These are phyloP conservation scores for Mormoops blainvillei DNA, from an alignment of 2,113 vertebrate genomes.

Conservation along the genomic window DNA sequence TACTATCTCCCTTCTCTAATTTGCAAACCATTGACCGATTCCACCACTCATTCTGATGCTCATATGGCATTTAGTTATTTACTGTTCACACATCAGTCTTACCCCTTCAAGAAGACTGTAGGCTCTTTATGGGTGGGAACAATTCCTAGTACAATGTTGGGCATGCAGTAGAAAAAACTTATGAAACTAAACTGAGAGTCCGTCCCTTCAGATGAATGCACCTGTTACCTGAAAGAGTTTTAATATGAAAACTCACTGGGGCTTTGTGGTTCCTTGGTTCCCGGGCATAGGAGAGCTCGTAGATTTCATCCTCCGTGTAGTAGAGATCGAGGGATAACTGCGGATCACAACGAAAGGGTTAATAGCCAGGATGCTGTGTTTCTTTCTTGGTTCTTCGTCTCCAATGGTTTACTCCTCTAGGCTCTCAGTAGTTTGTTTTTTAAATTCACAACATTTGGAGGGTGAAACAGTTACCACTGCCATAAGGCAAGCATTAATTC, in stretches of 20 bases:
- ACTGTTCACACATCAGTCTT: neutral
- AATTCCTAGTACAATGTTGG: neutral
- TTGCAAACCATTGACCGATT: neutral
- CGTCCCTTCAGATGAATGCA: neutral
- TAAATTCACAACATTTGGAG: neutral
- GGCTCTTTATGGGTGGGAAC: neutral
- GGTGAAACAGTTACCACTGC: neutral
- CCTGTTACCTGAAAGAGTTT: neutral
- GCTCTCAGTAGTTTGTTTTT: neutral
- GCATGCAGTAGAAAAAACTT: neutral
- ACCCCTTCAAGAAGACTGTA: neutral
- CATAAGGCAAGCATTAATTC: neutral
- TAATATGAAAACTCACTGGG: slow-evolving; percentile 82
- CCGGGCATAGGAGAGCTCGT: slow-evolving; percentile 93
- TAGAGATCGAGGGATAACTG: slow-evolving; percentile 96
- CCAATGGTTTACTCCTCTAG: neutral
- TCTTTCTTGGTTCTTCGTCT: neutral
- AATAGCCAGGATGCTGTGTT: neutral
- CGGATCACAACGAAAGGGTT: slow-evolving; percentile 63
- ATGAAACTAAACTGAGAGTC: neutral
- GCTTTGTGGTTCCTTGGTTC: slow-evolving; percentile 92
- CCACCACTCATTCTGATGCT: neutral
- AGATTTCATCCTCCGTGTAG: slow-evolving; percentile 97
- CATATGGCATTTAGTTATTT: neutral
- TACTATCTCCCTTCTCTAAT: neutral